phyloP scores from a whole-genome alignment of 2,113 vertebrate species.

The Porphyrio hochstetteri region DNA sequence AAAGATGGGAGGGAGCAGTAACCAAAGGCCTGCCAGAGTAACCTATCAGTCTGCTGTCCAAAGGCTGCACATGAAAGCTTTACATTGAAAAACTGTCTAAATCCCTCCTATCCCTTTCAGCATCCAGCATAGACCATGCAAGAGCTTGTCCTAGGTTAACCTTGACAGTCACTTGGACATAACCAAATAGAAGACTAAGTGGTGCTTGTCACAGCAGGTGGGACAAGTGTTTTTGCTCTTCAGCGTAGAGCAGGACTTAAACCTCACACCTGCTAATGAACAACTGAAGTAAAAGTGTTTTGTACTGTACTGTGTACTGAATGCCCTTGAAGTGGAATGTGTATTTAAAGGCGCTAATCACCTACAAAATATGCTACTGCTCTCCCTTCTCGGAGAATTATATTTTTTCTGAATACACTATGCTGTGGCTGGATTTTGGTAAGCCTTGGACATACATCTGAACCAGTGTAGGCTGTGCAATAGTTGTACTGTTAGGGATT shows the following conservation, averaged over 20 bases:
- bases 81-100: not conserved
- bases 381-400: not conserved
- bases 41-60: not conserved
- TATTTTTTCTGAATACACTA: not conserved
- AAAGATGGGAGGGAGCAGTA: not conserved
- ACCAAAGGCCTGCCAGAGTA: not conserved
- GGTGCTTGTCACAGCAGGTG: not conserved
- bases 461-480: not conserved
- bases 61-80: not conserved
- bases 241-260: not conserved
- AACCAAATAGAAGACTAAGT: not conserved
- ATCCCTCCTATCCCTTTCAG: not conserved
- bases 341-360: not conserved
- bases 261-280: not conserved
- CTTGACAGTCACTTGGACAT: not conserved
- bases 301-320: not conserved
- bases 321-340: not conserved
- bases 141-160: not conserved
- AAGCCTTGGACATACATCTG: not conserved
- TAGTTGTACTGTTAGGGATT: not conserved
- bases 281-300: not conserved
- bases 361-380: not conserved
- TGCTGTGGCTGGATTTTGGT: not conserved
- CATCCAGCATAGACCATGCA: not conserved
- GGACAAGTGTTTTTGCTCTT: not conserved